Base-by-base conservation (phyloP, 2,797 vertebrate species). In the Pelochelys cantorii region DNA sequence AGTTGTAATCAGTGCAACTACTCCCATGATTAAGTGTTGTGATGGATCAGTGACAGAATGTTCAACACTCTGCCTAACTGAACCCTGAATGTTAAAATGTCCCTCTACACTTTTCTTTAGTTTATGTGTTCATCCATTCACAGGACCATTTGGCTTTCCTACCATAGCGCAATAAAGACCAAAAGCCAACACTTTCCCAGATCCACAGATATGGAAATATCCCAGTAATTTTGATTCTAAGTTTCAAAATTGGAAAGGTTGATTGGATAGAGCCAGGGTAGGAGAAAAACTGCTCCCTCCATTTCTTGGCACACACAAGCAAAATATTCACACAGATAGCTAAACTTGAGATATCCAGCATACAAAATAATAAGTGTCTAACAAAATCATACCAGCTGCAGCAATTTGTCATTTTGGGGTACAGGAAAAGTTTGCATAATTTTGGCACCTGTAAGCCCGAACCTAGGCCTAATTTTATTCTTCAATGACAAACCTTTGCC, bases 391-490 rank as follows among this genome's bases (percentile, higher is more conserved):
- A 27, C 92, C 62, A 90, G 48, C 17, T 42, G 8, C 5, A 74
- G 5, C 11, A 79, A 34, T 83, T 4, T 48, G 79, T 37, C 11
- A 59, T 15, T 81, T 85, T 42, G 59, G 1, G 5, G 80, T 23
- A 3, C 56, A 85, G 71, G 60, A 88, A 86, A 79, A 82, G 31
- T 10, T 90, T 5, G 1, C 52, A 79, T 10, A 60, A 20, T 87
- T 91, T 86, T 88, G 88, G 52, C 15, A 79, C 5, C 68, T 25
- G 60, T 92, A 90, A 55, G 42, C 85, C 25, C 90, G 75, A 84
- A 84, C 42, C 15, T 29, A 91, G 17, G 13, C 85, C 34, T 81
- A 82, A 84, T 42, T 86, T 92, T 31, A 84, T 62, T 81, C 79
- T 27, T 85, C 75, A 65, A 56, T 3, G 1, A 3, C 59, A 80